A percentile compares a stretch with the other conserved stretches of the same genome.
These are phyloP conservation scores for Cheirogaleus medius DNA, from an alignment of 2,113 vertebrate genomes.

Conservation along the genomic window DNA sequence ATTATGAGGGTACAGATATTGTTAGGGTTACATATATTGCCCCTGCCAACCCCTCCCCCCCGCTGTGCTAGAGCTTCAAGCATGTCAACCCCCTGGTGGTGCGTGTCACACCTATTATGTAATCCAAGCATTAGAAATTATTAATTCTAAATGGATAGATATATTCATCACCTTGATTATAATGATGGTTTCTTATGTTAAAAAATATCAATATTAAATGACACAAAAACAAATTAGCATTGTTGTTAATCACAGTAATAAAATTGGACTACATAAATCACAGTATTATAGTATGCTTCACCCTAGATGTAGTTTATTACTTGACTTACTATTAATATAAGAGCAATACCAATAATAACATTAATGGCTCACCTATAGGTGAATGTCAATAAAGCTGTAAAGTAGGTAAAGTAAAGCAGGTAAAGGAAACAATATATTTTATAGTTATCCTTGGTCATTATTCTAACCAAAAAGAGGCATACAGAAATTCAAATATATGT, in stretches of 20 bases:
- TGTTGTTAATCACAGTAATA: neutral
- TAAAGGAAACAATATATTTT: slow-evolving; percentile 10
- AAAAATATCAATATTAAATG: slow-evolving; percentile 32
- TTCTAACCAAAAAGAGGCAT: slow-evolving; percentile 1
- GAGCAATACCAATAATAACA: neutral
- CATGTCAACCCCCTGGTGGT: too few species aligned
- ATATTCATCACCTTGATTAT: neutral
- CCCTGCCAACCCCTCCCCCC: too few species aligned
- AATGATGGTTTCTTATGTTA: neutral
- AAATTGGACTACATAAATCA: neutral
- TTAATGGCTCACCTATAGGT: neutral
- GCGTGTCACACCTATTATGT: too few species aligned
- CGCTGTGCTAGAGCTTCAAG: too few species aligned
- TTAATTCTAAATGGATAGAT: neutral
- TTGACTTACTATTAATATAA: neutral
- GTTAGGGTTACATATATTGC: too few species aligned
- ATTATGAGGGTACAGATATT: too few species aligned
- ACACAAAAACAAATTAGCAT: slow-evolving; percentile 12
- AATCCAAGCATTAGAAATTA: slow-evolving; percentile 20
- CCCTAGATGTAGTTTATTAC: neutral
- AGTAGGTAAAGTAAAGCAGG: neutral
- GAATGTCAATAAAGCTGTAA: neutral
- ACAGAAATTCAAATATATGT: neutral
- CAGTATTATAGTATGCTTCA: neutral
- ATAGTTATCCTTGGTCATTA: neutral